Evolutionary conservation across 2,113 vertebrate genomes (phyloP).

Genomic region (Pseudorectes ferrugineus): DNA sequence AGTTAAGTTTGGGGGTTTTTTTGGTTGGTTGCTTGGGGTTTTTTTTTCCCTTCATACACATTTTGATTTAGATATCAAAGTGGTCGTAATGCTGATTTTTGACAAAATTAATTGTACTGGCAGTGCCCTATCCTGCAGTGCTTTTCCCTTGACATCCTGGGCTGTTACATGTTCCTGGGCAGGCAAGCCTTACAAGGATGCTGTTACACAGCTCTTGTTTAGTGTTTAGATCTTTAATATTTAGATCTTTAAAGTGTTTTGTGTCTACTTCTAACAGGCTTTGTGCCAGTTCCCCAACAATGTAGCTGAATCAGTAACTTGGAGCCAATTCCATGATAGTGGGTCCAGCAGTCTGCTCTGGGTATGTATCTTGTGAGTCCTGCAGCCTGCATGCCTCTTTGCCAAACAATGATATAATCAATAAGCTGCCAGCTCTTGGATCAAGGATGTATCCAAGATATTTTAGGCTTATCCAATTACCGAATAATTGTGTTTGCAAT

Average conservation of each 20-base stretch:
- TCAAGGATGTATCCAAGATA: slow-evolving; percentile 61
- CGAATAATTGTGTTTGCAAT: slow-evolving; percentile 66
- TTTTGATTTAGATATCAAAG: neutral
- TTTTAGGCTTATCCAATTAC: slow-evolving; percentile 71
- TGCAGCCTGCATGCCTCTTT: slow-evolving; percentile 53
- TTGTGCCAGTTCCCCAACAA: slow-evolving; percentile 54
- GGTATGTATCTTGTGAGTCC: slow-evolving; percentile 52
- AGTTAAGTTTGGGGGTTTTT: neutral
- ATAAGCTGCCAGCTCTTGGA: slow-evolving; percentile 67
- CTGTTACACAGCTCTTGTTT: slow-evolving; percentile 58
- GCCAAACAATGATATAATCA: slow-evolving; percentile 70
- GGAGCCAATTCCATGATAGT: slow-evolving; percentile 22
- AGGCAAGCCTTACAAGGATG: neutral
- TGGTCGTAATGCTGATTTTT: neutral
- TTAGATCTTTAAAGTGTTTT: slow-evolving; percentile 65
- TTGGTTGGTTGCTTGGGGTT: neutral
- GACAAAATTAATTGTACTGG: neutral
- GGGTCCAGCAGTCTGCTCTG: slow-evolving; percentile 65
- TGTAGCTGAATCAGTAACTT: slow-evolving; percentile 60
- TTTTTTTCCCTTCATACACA: neutral
- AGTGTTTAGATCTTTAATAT: slow-evolving; percentile 62
- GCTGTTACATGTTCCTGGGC: neutral
- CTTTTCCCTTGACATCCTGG: neutral
- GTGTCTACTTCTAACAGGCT: slow-evolving; percentile 48
- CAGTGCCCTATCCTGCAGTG: neutral